phyloP scores from a whole-genome alignment of 2,113 vertebrate species.

The Myanophis thanlyinensis region DNA sequence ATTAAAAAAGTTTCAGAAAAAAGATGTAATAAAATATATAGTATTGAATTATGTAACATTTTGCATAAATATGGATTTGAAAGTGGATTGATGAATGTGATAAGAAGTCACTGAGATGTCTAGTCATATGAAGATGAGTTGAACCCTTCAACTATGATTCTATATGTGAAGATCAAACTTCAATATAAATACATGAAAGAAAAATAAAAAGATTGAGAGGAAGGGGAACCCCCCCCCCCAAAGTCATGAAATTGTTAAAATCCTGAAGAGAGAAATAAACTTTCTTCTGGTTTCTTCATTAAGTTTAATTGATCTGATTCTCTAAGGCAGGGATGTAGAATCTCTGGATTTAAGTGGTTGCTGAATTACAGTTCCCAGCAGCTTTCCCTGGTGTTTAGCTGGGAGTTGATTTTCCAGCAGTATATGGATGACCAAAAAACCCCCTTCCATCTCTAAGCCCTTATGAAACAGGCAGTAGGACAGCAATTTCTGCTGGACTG shows the following conservation, averaged over 20 bases:
- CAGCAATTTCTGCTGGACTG: background rate
- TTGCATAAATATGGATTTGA: background rate
- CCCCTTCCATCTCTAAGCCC: background rate
- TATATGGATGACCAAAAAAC: background rate
- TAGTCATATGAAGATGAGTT: background rate
- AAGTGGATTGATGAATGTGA: background rate
- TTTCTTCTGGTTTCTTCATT: background rate
- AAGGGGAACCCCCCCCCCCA: background rate
- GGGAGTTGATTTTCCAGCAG: background rate
- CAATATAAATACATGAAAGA: no score
- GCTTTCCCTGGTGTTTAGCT: background rate
- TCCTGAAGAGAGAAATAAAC: background rate
- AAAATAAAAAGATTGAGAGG: no score
- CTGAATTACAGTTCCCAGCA: background rate
- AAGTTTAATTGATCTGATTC: background rate
- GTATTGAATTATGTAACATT: background rate
- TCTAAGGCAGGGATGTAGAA: background rate
- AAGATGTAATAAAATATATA: background rate
- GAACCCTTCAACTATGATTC: background rate
- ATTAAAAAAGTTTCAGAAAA: background rate
- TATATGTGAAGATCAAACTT: background rate
- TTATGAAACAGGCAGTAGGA: background rate
- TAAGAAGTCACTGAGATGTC: background rate
- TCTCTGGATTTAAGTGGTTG: background rate
- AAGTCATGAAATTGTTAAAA: background rate